These are phyloP conservation scores for Himalopsyche japonica DNA, from an alignment of 2,888 invertebrate species.

Conservation along the genomic window DNA sequence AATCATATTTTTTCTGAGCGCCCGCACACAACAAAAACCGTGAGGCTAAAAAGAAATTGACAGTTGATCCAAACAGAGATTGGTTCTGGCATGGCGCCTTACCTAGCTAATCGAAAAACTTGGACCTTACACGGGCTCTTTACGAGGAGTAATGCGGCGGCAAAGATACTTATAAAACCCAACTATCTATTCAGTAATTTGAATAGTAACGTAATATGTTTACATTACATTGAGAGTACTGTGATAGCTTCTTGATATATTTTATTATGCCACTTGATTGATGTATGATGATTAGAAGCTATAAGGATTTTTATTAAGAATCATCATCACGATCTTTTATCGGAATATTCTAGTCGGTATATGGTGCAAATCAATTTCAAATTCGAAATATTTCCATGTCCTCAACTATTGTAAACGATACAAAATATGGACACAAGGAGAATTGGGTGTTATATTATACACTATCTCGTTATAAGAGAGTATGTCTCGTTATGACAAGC, in stretches of 20 bases:
- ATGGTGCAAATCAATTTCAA: no score
- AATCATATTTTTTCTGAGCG: neutral
- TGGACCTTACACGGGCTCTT: neutral
- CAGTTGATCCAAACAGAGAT: slow-evolving; percentile 37
- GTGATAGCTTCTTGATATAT: neutral
- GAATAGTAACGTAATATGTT: neutral
- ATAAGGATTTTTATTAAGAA: neutral
- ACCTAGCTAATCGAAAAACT: slow-evolving; percentile 34
- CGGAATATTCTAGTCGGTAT: no score
- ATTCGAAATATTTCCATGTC: no score
- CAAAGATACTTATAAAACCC: neutral
- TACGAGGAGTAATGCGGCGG: neutral
- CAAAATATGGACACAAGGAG: no score
- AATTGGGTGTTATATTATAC: no score
- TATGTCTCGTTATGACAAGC: no score
- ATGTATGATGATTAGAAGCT: neutral
- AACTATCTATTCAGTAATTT: neutral
- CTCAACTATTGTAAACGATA: no score
- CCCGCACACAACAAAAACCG: neutral
- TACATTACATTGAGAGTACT: neutral
- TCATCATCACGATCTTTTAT: neutral
- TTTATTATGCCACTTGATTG: neutral
- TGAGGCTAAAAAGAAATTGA: slow-evolving; percentile 11
- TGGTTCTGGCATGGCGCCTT: slow-evolving; percentile 36
- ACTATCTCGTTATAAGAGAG: no score